These are phyloP conservation scores for Marisa cornuarietis DNA, from an alignment of 1,140 invertebrate genomes.

Conservation along the genomic window DNA sequence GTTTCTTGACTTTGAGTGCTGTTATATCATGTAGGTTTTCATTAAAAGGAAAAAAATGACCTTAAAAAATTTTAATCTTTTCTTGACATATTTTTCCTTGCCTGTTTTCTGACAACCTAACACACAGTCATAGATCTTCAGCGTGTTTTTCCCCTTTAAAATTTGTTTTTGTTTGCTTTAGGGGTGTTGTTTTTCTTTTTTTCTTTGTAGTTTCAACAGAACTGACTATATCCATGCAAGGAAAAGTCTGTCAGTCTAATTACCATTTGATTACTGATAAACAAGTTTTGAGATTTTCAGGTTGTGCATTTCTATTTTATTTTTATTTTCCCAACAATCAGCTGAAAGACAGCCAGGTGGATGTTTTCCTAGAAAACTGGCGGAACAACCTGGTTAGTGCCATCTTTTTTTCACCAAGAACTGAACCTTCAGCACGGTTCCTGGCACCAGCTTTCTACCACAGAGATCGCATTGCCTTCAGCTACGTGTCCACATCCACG, in stretches of 20 bases:
- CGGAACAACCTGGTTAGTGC: slow-evolving; percentile 89
- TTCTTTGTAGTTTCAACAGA: no score
- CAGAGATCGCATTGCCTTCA: slow-evolving; percentile 86
- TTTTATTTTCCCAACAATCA: slow-evolving; percentile 53
- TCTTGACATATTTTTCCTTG: no score
- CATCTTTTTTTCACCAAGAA: slow-evolving; percentile 84
- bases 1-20: no score
- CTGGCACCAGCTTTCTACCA: slow-evolving; percentile 88
- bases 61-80: no score
- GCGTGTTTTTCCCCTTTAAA: no score
- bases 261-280: not conserved
- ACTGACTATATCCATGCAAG: no score
- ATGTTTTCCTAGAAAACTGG: slow-evolving; percentile 87
- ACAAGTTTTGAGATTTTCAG: not conserved
- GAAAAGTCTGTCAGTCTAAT: not conserved
- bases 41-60: no score
- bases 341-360: slow-evolving; percentile 78
- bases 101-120: no score
- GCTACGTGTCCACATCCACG: slow-evolving; percentile 71
- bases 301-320: not conserved
- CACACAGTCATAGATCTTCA: no score
- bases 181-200: no score
- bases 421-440: slow-evolving; percentile 82
- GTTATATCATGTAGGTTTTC: no score
- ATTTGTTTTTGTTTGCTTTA: no score